Evolutionary conservation across 2,888 invertebrate genomes (phyloP), one percentile per base, ranked within the genome.

Genomic region (Drymonia ruficornis): DNA sequence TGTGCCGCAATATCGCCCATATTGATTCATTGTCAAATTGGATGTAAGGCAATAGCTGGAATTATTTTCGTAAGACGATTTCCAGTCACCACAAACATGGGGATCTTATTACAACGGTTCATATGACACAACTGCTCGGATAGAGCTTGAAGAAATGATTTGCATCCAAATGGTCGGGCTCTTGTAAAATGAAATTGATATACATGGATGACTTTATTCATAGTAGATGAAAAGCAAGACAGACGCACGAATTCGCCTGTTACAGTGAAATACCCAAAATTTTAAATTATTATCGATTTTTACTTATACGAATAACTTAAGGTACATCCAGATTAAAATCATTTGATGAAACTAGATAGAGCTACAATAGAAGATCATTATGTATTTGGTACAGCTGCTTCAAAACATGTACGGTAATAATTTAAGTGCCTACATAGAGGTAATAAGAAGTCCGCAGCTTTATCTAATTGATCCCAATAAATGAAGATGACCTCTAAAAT

Each of bases 381-480:
- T 8, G 19, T 9, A 19, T 9, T 19, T 23, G 23, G 5, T 9
- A 43, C 19, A 19, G 43, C 19, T 11, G 19, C 43, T 19, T 43
- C 7, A 19, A 43, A 43, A 43, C 13, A 43, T 19, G 8, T 18
- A 12, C 11, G 9, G 9, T 13, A 12, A 19, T 42, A 42, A 9
- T 18, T 16, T 42, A 18, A 15, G 42, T 31, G 6, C 5, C 36
- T 49, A 49, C 52, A 64, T 52, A 42, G 52, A 58, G 66, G 72
- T 67, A 28, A 71, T 65, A 56, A 65, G 56, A 67, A 65, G 65
- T 62, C 60, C 56, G 61, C 67, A 76, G 70, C 62, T 76, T 74
- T 63, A 60, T 58, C 76, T 84, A 89, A 89, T 89, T 90, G 86
- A 87, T 83, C 87, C 77, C 83, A 82, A 87, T 85, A 80, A 86